A percentile compares a stretch with the other conserved stretches of the same genome.
These are phyloP conservation scores for Chiroxiphia lanceolata DNA, from an alignment of 2,797 vertebrate species.

Conservation along the genomic window DNA sequence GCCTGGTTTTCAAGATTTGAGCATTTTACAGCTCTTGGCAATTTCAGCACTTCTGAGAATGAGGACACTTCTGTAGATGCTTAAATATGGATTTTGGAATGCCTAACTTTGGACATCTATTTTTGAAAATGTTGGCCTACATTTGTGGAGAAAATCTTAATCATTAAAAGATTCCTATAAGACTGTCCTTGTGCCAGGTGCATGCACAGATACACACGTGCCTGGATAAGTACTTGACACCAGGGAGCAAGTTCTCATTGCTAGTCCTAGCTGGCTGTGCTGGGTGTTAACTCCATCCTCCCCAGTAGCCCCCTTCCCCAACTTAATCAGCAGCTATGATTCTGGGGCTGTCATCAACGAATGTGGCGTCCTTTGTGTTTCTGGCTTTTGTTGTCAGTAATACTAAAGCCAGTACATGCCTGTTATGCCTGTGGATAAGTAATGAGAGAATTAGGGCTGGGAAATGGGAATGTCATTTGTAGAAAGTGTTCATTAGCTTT, in stretches of 20 bases:
- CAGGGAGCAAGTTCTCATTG: neutral
- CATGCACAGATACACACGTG: rapidly evolving
- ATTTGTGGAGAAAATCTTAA: slow-evolving; percentile 39
- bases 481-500: slow-evolving; percentile 13
- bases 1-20: slow-evolving; percentile 61
- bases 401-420: neutral
- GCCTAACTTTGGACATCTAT: slow-evolving; percentile 63
- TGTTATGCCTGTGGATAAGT: neutral
- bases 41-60: slow-evolving; percentile 64
- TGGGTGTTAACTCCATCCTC: neutral
- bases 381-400: neutral
- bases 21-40: slow-evolving; percentile 49
- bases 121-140: slow-evolving; percentile 64
- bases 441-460: slow-evolving; percentile 22
- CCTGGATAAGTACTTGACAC: neutral
- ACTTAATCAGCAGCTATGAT: rapidly evolving
- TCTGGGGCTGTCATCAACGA: neutral
- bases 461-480: slow-evolving; percentile 13
- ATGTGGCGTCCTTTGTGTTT: neutral
- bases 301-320: neutral
- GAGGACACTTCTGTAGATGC: slow-evolving; percentile 59
- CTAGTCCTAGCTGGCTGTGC: neutral
- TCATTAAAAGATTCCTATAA: neutral
- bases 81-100: slow-evolving; percentile 64
- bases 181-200: neutral